Conservation (phyloP, 2,888 invertebrate genomes). For the Himalopsyche japonica region DNA sequence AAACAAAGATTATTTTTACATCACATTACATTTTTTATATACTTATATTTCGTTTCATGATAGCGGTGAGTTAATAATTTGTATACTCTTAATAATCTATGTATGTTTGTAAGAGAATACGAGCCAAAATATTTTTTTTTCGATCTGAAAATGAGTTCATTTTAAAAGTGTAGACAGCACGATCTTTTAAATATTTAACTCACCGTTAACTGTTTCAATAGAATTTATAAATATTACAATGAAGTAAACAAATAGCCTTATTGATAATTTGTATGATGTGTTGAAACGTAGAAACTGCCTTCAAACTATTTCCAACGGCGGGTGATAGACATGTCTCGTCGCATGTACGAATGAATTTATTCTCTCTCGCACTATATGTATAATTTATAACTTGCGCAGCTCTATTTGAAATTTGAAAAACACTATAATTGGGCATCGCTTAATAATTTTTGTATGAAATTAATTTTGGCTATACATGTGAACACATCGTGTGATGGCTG, state of each 20-base stretch:
- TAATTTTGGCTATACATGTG: constrained; percentile 16
- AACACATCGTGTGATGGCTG: constrained; percentile 16
- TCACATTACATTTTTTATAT: background rate
- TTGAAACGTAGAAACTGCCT: background rate
- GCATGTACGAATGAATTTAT: background rate
- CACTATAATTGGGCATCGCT: background rate
- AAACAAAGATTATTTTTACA: background rate
- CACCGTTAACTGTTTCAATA: background rate
- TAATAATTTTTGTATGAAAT: background rate
- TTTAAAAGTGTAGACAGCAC: background rate
- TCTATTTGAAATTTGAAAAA: background rate
- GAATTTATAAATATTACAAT: background rate
- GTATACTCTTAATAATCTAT: no score
- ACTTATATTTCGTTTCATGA: background rate
- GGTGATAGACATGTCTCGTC: background rate
- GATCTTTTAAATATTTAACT: background rate
- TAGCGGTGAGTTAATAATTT: background rate
- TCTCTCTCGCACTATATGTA: background rate
- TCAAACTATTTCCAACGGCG: background rate
- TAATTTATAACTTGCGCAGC: background rate
- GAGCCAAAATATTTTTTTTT: no score
- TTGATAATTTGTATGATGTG: background rate
- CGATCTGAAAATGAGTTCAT: background rate
- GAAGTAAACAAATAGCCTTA: background rate
- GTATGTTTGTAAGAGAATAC: no score